A percentile compares a stretch with the other conserved stretches of the same genome.
These are phyloP conservation scores for Cheirogaleus major DNA, from an alignment of 2,797 vertebrate species.

Conservation along the genomic window DNA sequence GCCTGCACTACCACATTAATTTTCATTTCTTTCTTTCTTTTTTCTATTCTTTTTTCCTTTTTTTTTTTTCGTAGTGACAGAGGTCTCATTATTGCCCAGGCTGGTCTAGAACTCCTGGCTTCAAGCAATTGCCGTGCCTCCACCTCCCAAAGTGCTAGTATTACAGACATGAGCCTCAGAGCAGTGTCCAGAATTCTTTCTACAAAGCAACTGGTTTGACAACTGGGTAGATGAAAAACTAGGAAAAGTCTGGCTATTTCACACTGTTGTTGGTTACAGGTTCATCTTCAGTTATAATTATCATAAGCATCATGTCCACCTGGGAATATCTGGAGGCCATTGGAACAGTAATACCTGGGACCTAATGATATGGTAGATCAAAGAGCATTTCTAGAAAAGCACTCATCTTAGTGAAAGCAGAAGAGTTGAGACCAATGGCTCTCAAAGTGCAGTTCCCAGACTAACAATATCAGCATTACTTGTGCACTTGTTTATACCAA, in stretches of 20 bases:
- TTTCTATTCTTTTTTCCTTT: rapidly evolving
- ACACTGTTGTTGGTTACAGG: no score
- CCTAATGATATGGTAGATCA: no score
- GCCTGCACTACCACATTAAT: background rate
- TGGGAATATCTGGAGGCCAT: background rate
- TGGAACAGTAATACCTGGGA: background rate
- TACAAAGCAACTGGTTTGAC: background rate
- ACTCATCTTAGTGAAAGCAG: background rate
- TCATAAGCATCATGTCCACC: background rate
- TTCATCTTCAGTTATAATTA: background rate
- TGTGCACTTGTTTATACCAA: background rate
- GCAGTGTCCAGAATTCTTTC: background rate
- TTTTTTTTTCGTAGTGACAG: background rate
- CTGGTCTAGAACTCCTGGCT: background rate
- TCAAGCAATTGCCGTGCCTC: background rate
- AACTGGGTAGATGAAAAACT: background rate
- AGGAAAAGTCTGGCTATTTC: background rate
- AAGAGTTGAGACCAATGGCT: rapidly evolving
- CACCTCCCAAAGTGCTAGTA: no score
- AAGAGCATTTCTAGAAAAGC: background rate
- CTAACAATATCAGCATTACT: background rate
- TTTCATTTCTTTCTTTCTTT: background rate
- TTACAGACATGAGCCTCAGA: background rate
- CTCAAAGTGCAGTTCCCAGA: background rate
- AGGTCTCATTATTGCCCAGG: background rate